Base-by-base conservation (phyloP, 2,888 invertebrate genomes). In the Melikaiella ostensackeni region DNA sequence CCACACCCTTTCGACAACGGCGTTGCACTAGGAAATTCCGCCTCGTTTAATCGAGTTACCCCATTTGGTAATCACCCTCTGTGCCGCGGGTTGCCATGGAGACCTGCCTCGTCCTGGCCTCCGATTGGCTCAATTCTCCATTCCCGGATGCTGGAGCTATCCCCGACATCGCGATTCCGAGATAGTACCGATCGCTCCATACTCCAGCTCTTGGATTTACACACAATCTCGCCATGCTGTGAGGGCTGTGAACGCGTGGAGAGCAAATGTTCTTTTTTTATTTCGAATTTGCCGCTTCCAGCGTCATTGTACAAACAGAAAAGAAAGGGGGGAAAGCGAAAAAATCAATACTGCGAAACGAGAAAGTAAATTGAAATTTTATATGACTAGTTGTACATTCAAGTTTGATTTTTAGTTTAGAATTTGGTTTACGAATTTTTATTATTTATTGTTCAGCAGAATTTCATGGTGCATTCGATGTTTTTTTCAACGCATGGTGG, bases 31-130 rank as follows among this genome's bases (percentile, higher is more conserved):
- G 79, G 81, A 84, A 82, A 85, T 84, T 85, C 84, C 85, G 81
- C 82, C 83, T 86, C 86, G 86, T 86, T 88, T 89, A 89, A 91
- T 89, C 89, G 90, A 89, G 90, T 89, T 89, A 89, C 88, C 88
- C 90, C 89, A 90, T 91, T 90, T 89, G 87, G 86, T 91, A 90
- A 91, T 91, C 90, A 86, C 86, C 89, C 88, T 86, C 84, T 81
- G 84, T 82, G 85, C 86, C 82, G 82, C 81, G 82, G 84, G 90
- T 91, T 86, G 87, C 88, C 87, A 90, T 89, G 88, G 88, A 82
- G 79, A 89, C 89, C 82, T 82, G 81, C 82, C 84, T 83, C 84
- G 84, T 82, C 84, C 85, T 81, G 83, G 81, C 81, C 81, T 78
- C 84, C 84, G 86, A 88, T 88, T 83, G 84, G 83, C 77, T 79